phyloP scores from a whole-genome alignment of 2,888 invertebrate species.

The Uloborus plumipes region DNA sequence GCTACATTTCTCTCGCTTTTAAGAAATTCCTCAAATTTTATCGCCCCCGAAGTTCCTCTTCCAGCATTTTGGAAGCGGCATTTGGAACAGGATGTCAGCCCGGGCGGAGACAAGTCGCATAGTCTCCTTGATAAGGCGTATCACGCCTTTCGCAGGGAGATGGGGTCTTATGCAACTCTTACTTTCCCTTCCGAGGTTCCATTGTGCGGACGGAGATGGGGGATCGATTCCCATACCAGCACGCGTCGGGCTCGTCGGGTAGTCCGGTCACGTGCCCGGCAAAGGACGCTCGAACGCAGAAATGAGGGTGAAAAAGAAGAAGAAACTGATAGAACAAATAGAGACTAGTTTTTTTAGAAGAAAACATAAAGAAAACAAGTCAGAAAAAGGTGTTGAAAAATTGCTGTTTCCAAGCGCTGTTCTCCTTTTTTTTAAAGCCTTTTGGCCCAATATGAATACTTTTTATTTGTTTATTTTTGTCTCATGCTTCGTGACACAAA shows the following conservation, averaged over 20 bases:
- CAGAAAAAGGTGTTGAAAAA: neutral
- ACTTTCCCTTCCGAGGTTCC: constrained; percentile 7
- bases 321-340: neutral
- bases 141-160: neutral
- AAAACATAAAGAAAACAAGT: neutral
- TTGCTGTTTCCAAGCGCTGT: too few species aligned
- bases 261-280: constrained; percentile 2
- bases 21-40: too few species aligned
- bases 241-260: neutral
- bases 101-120: neutral
- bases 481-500: too few species aligned
- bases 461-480: too few species aligned
- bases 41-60: too few species aligned
- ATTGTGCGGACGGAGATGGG: neutral
- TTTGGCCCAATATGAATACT: too few species aligned
- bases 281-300: neutral
- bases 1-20: too few species aligned
- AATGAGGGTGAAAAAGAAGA: neutral
- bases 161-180: constrained; percentile 17
- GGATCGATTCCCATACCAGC: constrained; percentile 20
- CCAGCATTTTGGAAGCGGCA: neutral
- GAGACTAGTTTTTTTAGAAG: neutral
- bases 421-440: too few species aligned
- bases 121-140: too few species aligned
- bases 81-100: constrained; percentile 18